Evolutionary conservation across 2,888 invertebrate genomes (phyloP).

Genomic region (Aphodius granarius): DNA sequence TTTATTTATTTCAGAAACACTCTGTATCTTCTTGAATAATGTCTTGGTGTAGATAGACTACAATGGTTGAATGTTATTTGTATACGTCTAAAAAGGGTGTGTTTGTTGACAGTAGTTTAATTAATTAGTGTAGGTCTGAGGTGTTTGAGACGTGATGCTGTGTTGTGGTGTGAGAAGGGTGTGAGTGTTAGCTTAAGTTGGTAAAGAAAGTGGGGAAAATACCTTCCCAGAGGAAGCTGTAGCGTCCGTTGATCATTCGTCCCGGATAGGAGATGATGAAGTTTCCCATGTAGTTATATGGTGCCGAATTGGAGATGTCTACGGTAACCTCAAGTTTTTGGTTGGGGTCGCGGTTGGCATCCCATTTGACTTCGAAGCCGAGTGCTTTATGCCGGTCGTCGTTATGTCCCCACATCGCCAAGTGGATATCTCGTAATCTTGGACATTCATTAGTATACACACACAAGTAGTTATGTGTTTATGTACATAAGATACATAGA

Average conservation of each 20-base stretch:
- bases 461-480: not conserved
- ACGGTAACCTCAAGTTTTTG: constrained; percentile 67
- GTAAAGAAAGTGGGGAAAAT: not conserved
- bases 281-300: constrained; percentile 65
- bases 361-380: constrained; percentile 79
- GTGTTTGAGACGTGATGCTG: not conserved
- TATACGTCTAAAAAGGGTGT: not conserved
- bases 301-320: constrained; percentile 63
- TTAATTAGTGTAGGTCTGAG: not conserved
- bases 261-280: constrained; percentile 75
- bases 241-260: constrained; percentile 68
- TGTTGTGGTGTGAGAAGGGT: not conserved
- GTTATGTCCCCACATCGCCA: constrained; percentile 65
- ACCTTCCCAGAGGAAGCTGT: constrained; percentile 62
- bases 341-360: constrained; percentile 81
- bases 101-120: not conserved
- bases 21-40: not conserved
- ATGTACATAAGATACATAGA: not conserved
- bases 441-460: constrained; percentile 26
- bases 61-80: not conserved
- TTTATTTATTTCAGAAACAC: too few relatives aligned
- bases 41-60: not conserved
- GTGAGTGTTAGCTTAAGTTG: not conserved
- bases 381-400: constrained; percentile 65
- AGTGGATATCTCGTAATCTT: constrained; percentile 74